phyloP scores from a whole-genome alignment of 2,888 invertebrate species.

The Leptopilina myrica region DNA sequence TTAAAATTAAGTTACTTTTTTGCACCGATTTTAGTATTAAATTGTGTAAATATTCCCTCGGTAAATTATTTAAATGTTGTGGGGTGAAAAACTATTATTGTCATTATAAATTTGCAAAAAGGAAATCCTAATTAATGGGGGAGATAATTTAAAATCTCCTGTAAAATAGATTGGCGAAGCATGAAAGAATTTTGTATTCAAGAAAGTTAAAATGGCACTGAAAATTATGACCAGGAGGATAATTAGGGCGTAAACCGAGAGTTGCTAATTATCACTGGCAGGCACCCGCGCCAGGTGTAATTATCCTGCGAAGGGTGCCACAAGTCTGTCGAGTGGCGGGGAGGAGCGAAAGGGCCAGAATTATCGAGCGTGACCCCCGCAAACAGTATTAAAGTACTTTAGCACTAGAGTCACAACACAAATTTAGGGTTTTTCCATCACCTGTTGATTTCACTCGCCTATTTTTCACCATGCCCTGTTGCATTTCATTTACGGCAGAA shows the following conservation, averaged over 20 bases:
- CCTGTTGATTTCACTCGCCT: constrained; percentile 11
- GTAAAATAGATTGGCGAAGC: background rate
- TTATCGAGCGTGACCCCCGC: constrained; percentile 2
- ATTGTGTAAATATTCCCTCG: no score
- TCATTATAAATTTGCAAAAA: background rate
- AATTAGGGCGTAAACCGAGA: constrained; percentile 21
- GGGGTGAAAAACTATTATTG: no score
- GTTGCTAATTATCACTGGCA: constrained; percentile 21
- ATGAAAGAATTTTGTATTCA: constrained; percentile 1
- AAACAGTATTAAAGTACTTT: background rate
- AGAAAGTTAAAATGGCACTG: background rate
- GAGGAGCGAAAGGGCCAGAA: background rate
- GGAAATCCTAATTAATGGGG: background rate
- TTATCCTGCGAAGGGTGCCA: constrained; percentile 20
- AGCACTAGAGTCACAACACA: background rate
- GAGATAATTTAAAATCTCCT: background rate
- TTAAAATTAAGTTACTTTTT: no score
- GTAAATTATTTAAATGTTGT: no score
- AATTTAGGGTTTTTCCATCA: background rate
- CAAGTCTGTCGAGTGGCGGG: background rate
- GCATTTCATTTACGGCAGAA: background rate
- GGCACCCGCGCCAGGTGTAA: constrained; percentile 9
- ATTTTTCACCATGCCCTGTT: background rate
- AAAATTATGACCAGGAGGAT: constrained; percentile 17
- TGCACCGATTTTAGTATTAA: no score